Evolutionary conservation across 2,888 invertebrate genomes (phyloP).

Genomic region (Dimorphilus gyrociliatus): DNA sequence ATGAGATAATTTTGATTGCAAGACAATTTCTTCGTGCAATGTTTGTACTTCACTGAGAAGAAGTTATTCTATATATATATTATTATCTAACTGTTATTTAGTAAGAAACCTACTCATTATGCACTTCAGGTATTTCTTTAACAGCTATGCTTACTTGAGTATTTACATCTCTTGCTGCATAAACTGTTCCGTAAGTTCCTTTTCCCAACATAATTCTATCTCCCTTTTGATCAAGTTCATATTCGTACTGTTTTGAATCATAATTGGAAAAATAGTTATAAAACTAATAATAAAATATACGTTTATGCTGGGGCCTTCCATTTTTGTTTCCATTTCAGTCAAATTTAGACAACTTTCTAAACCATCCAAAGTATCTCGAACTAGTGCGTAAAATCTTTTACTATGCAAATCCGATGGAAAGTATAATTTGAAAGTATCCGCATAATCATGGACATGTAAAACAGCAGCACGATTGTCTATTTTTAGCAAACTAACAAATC

Average conservation of each 20-base stretch:
- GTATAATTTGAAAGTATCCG: constrained; percentile 87
- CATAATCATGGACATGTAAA: constrained; percentile 91
- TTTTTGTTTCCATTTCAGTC: no score
- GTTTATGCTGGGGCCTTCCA: no score
- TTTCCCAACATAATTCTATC: constrained; percentile 71
- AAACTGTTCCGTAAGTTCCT: constrained; percentile 88
- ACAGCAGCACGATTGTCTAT: constrained; percentile 87
- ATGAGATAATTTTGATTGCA: constrained; percentile 85
- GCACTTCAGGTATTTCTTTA: constrained; percentile 92
- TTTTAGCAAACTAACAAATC: constrained; percentile 61
- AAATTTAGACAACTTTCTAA: not conserved
- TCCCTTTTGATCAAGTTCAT: constrained; percentile 77
- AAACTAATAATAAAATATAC: not conserved
- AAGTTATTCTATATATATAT: constrained; percentile 2
- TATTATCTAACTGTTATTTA: no score
- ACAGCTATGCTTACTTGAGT: constrained; percentile 89
- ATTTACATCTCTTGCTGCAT: constrained; percentile 76
- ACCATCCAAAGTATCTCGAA: not conserved
- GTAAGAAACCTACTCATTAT: constrained; percentile 56
- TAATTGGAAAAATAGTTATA: not conserved
- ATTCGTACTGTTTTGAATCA: constrained; percentile 55
- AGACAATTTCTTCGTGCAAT: constrained; percentile 88
- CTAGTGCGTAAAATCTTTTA: no score
- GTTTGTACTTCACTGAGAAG: constrained; percentile 67
- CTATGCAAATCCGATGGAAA: no score